A percentile compares a stretch with the other conserved stretches of the same genome.
Evolutionary conservation across 2,888 invertebrate genomes (phyloP).

Genomic region (Nasonovia ribisnigri): DNA sequence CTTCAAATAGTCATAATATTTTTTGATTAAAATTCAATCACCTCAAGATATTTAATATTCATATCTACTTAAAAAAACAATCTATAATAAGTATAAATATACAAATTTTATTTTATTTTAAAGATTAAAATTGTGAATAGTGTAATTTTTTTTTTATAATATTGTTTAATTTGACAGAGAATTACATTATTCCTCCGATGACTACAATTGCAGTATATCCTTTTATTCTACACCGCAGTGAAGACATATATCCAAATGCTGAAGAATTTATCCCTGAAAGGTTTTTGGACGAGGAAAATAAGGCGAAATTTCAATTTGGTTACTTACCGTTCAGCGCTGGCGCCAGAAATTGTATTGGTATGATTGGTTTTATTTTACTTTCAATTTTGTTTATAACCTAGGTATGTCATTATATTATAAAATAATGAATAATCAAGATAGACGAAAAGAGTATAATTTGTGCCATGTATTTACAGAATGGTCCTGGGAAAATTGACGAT

Average conservation of each 20-base stretch:
- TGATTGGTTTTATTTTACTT: conserved; percentile 69
- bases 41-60: neutral
- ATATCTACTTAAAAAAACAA: neutral
- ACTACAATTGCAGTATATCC: conserved; percentile 67
- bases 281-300: conserved; percentile 70
- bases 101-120: neutral
- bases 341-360: conserved; percentile 71
- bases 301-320: conserved; percentile 71
- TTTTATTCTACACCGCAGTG: conserved; percentile 70
- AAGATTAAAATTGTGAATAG: neutral
- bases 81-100: neutral
- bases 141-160: neutral
- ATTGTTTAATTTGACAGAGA: conserved; percentile 31
- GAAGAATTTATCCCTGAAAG: conserved; percentile 72
- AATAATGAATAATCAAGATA: too few relatives aligned
- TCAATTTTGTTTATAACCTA: too few relatives aligned
- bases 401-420: too few relatives aligned
- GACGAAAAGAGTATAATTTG: too few relatives aligned
- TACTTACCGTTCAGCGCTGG: conserved; percentile 72
- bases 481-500: too few relatives aligned
- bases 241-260: conserved; percentile 71
- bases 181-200: conserved; percentile 67
- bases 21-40: neutral
- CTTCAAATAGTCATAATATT: neutral
- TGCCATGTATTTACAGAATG: too few relatives aligned